Conservation (phyloP, 2,797 vertebrate species). For the Limnodromus scolopaceus region DNA sequence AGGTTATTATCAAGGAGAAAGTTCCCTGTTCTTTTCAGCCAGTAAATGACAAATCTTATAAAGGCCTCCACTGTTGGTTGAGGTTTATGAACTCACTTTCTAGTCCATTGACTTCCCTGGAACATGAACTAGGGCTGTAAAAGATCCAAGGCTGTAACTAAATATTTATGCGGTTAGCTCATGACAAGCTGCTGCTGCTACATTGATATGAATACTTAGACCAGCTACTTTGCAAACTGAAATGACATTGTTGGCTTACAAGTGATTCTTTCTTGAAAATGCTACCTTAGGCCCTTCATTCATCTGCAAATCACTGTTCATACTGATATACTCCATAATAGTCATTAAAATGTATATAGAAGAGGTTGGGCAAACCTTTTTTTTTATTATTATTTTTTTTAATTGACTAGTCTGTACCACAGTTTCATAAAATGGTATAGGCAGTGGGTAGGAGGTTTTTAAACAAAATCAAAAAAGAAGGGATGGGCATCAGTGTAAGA, state of each 20-base stretch:
- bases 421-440: not conserved
- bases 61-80: not conserved
- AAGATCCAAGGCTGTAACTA: not conserved
- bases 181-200: not conserved
- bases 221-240: not conserved
- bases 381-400: not conserved
- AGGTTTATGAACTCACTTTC: not conserved
- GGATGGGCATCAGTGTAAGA: not conserved
- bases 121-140: not conserved
- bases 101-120: not conserved
- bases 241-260: not conserved
- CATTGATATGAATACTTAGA: not conserved
- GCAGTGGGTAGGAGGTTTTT: not conserved
- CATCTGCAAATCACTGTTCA: not conserved
- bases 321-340: not conserved
- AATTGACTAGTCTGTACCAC: not conserved
- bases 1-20: not conserved
- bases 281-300: not conserved
- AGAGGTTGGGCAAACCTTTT: not conserved
- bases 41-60: not conserved
- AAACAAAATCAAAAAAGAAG: not conserved
- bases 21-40: not conserved
- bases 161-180: not conserved
- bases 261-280: not conserved
- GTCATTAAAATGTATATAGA: not conserved